A percentile compares a stretch with the other conserved stretches of the same genome.
phyloP scores from a whole-genome alignment of 2,888 invertebrate genomes.

The Polymixis lichenea region DNA sequence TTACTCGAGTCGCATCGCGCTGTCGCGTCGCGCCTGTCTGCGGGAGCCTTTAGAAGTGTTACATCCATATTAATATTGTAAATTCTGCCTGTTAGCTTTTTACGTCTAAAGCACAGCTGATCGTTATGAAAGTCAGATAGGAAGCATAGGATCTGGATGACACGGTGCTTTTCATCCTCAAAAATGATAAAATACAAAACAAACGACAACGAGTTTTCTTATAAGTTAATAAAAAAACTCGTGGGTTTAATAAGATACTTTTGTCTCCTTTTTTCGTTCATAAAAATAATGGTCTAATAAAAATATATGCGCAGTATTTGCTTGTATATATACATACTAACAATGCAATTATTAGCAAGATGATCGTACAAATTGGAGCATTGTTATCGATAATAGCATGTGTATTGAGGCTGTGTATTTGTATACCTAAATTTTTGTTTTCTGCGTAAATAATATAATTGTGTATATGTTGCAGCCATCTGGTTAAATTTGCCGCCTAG shows the following conservation, averaged over 20 bases:
- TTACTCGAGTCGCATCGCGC: too few relatives aligned
- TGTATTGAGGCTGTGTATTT: not conserved
- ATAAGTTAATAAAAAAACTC: too few relatives aligned
- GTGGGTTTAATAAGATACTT: not conserved
- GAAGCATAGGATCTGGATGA: not conserved
- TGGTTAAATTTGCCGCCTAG: too few relatives aligned
- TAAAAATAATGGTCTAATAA: slow-evolving; percentile 22
- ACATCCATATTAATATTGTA: too few relatives aligned
- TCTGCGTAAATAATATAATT: not conserved
- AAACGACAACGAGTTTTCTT: not conserved
- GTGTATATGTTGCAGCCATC: too few relatives aligned
- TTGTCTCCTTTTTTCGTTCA: not conserved
- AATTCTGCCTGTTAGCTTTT: too few relatives aligned
- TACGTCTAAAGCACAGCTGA: too few relatives aligned
- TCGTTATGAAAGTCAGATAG: too few relatives aligned
- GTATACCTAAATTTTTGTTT: not conserved
- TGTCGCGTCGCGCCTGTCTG: too few relatives aligned
- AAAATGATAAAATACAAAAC: not conserved
- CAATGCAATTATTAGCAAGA: not conserved
- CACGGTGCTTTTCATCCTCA: not conserved
- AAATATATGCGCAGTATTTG: slow-evolving; percentile 13
- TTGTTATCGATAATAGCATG: slow-evolving; percentile 15
- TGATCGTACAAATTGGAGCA: slow-evolving; percentile 18
- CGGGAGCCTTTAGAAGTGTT: too few relatives aligned
- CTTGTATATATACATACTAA: slow-evolving; percentile 2